These are phyloP conservation scores for Pangasius larnaudii DNA, from an alignment of 2,797 vertebrate species.

Conservation along the genomic window DNA sequence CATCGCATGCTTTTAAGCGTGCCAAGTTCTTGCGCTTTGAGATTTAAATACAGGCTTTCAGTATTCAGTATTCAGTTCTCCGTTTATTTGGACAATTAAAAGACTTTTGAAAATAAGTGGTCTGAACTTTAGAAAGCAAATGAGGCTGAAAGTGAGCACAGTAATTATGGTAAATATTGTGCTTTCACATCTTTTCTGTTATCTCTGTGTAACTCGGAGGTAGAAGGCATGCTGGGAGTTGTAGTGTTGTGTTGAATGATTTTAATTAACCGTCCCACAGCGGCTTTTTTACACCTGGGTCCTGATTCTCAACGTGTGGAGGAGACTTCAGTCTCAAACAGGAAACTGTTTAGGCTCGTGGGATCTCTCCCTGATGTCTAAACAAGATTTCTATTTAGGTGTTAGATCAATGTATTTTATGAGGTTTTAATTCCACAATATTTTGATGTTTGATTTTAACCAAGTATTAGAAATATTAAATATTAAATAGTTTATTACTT, in stretches of 20 bases:
- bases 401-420: neutral
- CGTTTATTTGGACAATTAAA: neutral
- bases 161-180: neutral
- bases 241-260: slow-evolving; percentile 11
- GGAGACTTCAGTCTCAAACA: neutral
- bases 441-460: neutral
- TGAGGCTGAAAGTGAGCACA: neutral
- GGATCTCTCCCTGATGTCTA: neutral
- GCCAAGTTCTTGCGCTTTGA: neutral
- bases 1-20: neutral
- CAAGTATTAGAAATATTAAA: slow-evolving; percentile 32
- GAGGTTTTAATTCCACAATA: neutral
- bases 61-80: neutral
- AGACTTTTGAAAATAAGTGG: too few species aligned
- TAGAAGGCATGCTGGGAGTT: slow-evolving; percentile 25
- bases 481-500: slow-evolving; percentile 45
- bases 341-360: neutral
- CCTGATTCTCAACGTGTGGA: neutral
- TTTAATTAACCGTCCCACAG: slow-evolving; percentile 47
- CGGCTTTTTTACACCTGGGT: slow-evolving; percentile 13
- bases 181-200: neutral
- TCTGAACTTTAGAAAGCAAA: too few species aligned
- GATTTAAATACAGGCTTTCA: neutral
- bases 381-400: neutral
- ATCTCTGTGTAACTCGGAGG: neutral